A percentile compares a stretch with the other conserved stretches of the same genome.
Evolutionary conservation across 2,888 invertebrate species (phyloP).

Genomic region (Lochmaea crataegi): DNA sequence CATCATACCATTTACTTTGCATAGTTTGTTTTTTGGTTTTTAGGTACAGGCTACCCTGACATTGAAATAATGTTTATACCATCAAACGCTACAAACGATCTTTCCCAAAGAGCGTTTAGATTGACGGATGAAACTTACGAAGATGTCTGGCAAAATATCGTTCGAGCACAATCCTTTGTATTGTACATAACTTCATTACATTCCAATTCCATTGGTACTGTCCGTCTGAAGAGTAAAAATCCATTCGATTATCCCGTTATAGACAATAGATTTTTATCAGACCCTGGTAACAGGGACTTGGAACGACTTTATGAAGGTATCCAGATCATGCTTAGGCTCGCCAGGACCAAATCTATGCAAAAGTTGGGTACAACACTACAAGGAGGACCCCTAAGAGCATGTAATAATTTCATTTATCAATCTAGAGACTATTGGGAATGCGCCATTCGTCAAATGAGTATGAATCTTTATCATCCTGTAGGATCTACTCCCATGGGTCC

Average conservation of each 20-base stretch:
- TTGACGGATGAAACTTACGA: slow-evolving; percentile 51
- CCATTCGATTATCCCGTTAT: slow-evolving; percentile 67
- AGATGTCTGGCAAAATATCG: slow-evolving; percentile 62
- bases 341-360: slow-evolving; percentile 67
- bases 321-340: slow-evolving; percentile 62
- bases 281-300: slow-evolving; percentile 65
- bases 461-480: slow-evolving; percentile 41
- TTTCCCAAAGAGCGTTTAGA: slow-evolving; percentile 46
- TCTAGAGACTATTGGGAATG: slow-evolving; percentile 78
- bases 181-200: slow-evolving; percentile 51
- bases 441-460: slow-evolving; percentile 58
- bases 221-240: slow-evolving; percentile 57
- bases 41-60: slow-evolving; percentile 49
- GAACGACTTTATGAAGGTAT: slow-evolving; percentile 68
- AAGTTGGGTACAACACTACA: slow-evolving; percentile 65
- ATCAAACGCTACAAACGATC: slow-evolving; percentile 59
- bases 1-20: too few species aligned
- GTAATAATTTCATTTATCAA: slow-evolving; percentile 65
- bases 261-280: slow-evolving; percentile 74
- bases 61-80: slow-evolving; percentile 64
- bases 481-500: slow-evolving; percentile 70
- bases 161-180: slow-evolving; percentile 38
- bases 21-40: slow-evolving; percentile 14
- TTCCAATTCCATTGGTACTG: slow-evolving; percentile 71
- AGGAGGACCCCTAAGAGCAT: slow-evolving; percentile 58